Conservation (phyloP, 2,888 invertebrate species). For the Craniophora ligustri region DNA sequence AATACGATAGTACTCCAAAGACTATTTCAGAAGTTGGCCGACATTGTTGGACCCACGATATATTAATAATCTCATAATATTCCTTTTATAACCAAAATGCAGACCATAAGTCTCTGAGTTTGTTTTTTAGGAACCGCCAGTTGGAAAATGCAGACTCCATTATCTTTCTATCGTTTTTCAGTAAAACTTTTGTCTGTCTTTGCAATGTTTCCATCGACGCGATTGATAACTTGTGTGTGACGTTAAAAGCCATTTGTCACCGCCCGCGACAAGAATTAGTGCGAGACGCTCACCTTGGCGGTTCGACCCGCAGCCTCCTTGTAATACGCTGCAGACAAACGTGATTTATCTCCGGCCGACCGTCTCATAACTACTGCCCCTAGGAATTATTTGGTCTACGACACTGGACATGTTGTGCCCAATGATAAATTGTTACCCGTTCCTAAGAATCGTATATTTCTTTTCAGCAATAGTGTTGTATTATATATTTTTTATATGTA, state of each 20-base stretch:
- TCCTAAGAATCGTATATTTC: conserved; percentile 18
- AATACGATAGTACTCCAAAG: too few relatives aligned
- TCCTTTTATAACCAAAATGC: too few relatives aligned
- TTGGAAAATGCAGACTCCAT: too few relatives aligned
- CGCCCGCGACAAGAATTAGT: conserved; percentile 37
- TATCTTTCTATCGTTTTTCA: too few relatives aligned
- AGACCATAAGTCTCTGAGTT: too few relatives aligned
- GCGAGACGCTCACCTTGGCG: conserved; percentile 26
- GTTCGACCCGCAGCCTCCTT: conserved; percentile 19
- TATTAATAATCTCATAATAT: too few relatives aligned
- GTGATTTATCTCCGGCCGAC: conserved; percentile 50
- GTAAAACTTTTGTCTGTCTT: too few relatives aligned
- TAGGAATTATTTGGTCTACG: conserved; percentile 48
- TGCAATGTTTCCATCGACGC: conserved; percentile 9
- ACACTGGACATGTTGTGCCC: conserved; percentile 25
- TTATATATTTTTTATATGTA: too few relatives aligned
- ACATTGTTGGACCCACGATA: too few relatives aligned
- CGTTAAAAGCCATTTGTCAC: conserved; percentile 40
- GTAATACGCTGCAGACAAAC: conserved; percentile 33
- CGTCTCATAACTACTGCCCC: conserved; percentile 46
- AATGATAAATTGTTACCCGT: conserved; percentile 35
- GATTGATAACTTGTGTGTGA: conserved; percentile 47
- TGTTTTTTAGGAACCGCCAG: too few relatives aligned
- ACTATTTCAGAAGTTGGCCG: too few relatives aligned
- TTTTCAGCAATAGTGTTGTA: conserved; percentile 6